Evolutionary conservation across 2,797 vertebrate species (phyloP), one percentile per base, ranked within the genome.

Genomic region (Ptychobarbus kaznakovi): DNA sequence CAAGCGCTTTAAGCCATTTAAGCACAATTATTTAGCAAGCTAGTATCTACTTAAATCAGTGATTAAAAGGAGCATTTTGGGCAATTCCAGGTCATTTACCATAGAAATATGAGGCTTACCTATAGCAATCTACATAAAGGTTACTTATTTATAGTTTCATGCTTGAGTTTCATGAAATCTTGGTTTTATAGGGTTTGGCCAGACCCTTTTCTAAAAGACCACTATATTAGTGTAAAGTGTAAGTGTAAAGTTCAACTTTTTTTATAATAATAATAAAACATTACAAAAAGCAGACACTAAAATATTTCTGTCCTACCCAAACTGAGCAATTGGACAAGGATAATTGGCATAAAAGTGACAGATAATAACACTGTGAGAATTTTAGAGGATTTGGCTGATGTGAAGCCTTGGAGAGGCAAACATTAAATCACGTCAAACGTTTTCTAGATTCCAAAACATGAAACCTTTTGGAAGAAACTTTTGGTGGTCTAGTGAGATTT

Each of bases 401-500:
- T 28, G 10, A 63, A 63, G 38, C 38, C 53, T 18, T 16, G 38
- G 15, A 40, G 22, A 61, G 38, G 53, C 56, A 83, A 65, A 75
- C 42, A 75, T 63, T 46, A 82, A 35, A 61, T 63, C 53, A 81
- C 1, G 7, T 32, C 3, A 15, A 22, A 82, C n/a, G 25, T 61
- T 32, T 58, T 73, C 38, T 61, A 35, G 53, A 32, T 53, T 69
- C 63, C 20, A 72, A 72, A 72, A 18, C 35, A n/a, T 42, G 9
- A 83, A 74, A 38, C 70, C 8, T 73, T 63, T 65, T 63, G 16
- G 18, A 81, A 38, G 18, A 53, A 61, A 42, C 6, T 32, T 61
- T 61, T 82, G 42, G 22, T 63, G 42, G 70, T 83, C 42, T 65
- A 75, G 28, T 83, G 56, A 65, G 42, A 58, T 32, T 49, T 16